Percentiles rank a stretch among this genome's conserved stretches.
phyloP scores from a whole-genome alignment of 1,140 invertebrate genomes.

The Ectropis grisescens region DNA sequence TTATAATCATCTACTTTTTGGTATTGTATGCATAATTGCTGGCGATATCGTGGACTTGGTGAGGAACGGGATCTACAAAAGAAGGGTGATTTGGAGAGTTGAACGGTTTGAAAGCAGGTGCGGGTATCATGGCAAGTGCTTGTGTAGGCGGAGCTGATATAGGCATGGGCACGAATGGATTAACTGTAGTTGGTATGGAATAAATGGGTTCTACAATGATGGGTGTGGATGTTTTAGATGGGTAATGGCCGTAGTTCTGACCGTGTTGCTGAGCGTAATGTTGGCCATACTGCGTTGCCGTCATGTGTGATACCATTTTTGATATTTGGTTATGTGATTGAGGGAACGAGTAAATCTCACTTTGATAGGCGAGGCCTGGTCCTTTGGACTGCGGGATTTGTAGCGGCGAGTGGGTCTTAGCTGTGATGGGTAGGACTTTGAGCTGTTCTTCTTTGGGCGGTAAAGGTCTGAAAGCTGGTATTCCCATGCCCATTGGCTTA shows the following conservation, averaged over 20 bases:
- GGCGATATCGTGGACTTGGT: constrained; percentile 49
- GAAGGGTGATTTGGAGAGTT: constrained; percentile 24
- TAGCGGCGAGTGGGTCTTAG: constrained; percentile 37
- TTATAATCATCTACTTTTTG: constrained; percentile 66
- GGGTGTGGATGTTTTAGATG: constrained; percentile 36
- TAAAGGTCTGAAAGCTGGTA: constrained; percentile 84
- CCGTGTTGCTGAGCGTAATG: too few species aligned
- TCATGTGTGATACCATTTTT: constrained; percentile 61
- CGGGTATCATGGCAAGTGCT: constrained; percentile 49
- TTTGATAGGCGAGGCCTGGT: constrained; percentile 43
- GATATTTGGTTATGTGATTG: constrained; percentile 48
- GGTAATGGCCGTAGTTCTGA: too few species aligned
- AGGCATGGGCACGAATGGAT: constrained; percentile 54
- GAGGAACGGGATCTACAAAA: constrained; percentile 60
- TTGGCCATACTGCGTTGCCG: constrained; percentile 35
- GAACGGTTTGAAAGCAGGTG: constrained; percentile 39
- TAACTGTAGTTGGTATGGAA: constrained; percentile 71
- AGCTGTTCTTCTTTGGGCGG: constrained; percentile 72
- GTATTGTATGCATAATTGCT: constrained; percentile 43
- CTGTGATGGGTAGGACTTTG: constrained; percentile 49
- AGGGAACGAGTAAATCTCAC: constrained; percentile 47
- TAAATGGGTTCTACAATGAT: constrained; percentile 36
- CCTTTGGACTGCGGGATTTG: constrained; percentile 39
- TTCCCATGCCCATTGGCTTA: constrained; percentile 66
- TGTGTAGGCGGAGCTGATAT: constrained; percentile 35